phyloP scores from a whole-genome alignment of 1,140 invertebrate genomes.

The Drosophila asahinai region DNA sequence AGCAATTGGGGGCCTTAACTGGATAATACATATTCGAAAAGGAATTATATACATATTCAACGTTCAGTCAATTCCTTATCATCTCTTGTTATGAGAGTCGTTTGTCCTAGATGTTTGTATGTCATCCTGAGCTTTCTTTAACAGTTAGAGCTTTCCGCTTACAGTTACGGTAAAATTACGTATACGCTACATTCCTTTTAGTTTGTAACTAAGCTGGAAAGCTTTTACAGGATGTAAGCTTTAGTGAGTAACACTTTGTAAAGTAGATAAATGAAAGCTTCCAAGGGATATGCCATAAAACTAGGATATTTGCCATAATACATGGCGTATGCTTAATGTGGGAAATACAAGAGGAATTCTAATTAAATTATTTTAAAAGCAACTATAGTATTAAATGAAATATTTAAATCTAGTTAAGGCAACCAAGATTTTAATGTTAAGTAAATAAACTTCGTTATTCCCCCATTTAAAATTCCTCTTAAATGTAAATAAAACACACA shows the following conservation, averaged over 20 bases:
- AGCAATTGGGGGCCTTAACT: neutral
- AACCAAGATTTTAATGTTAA: neutral
- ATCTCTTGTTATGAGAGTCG: slow-evolving; percentile 15
- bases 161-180: neutral
- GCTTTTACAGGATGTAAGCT: slow-evolving; percentile 13
- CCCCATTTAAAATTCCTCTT: neutral
- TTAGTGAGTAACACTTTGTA: neutral
- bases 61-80: slow-evolving; percentile 11
- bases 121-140: slow-evolving; percentile 12
- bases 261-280: slow-evolving; percentile 19
- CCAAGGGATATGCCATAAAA: slow-evolving; percentile 9
- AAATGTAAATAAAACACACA: slow-evolving; percentile 18
- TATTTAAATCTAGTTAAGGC: neutral
- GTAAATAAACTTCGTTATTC: neutral
- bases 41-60: slow-evolving; percentile 14
- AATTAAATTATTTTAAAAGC: too few relatives aligned
- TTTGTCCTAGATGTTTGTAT: neutral
- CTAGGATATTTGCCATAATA: neutral
- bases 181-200: neutral
- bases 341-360: neutral
- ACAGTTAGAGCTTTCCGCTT: slow-evolving; percentile 16
- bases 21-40: neutral
- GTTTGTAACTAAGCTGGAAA: slow-evolving; percentile 14
- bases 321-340: slow-evolving; percentile 17
- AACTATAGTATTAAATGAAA: neutral